Conservation (phyloP, 1,140 invertebrate species). For the Heliothis subflexa region DNA sequence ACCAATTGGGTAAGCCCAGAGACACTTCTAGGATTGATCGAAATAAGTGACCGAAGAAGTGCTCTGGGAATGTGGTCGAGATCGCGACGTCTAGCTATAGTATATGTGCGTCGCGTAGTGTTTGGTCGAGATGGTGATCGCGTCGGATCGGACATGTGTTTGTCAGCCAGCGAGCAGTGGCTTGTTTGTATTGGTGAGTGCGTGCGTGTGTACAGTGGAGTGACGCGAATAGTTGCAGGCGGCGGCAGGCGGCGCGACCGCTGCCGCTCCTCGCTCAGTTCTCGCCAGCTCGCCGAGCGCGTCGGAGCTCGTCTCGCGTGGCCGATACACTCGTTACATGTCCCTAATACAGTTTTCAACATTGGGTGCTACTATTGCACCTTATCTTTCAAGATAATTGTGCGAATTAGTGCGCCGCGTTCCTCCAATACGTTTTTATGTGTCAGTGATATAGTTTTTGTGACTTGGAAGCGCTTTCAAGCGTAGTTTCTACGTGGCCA, state of each 20-base stretch:
- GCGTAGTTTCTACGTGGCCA: slow-evolving; percentile 74
- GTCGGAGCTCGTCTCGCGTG: slow-evolving; percentile 79
- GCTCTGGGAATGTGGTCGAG: slow-evolving; percentile 4
- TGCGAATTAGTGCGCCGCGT: slow-evolving; percentile 73
- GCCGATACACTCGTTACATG: slow-evolving; percentile 63
- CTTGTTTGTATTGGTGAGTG: slow-evolving; percentile 81
- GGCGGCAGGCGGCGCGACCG: slow-evolving; percentile 58
- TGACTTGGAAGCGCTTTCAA: slow-evolving; percentile 65
- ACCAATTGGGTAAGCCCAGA: slow-evolving; percentile 28
- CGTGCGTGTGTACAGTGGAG: slow-evolving; percentile 75
- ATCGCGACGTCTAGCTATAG: slow-evolving; percentile 13
- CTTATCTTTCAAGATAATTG: slow-evolving; percentile 78
- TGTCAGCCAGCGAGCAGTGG: slow-evolving; percentile 70
- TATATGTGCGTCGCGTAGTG: slow-evolving; percentile 50
- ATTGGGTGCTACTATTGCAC: slow-evolving; percentile 68
- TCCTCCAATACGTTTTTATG: slow-evolving; percentile 55
- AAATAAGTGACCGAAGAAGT: slow-evolving; percentile 16
- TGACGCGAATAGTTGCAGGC: slow-evolving; percentile 81
- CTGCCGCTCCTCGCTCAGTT: slow-evolving; percentile 66
- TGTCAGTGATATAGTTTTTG: slow-evolving; percentile 67
- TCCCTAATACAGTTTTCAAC: slow-evolving; percentile 55
- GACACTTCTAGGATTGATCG: slow-evolving; percentile 1
- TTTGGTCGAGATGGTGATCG: slow-evolving; percentile 54
- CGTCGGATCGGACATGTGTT: slow-evolving; percentile 67
- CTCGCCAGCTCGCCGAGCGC: slow-evolving; percentile 68